Evolutionary conservation across 2,888 invertebrate species (phyloP).

Genomic region (Camponotus fellah): DNA sequence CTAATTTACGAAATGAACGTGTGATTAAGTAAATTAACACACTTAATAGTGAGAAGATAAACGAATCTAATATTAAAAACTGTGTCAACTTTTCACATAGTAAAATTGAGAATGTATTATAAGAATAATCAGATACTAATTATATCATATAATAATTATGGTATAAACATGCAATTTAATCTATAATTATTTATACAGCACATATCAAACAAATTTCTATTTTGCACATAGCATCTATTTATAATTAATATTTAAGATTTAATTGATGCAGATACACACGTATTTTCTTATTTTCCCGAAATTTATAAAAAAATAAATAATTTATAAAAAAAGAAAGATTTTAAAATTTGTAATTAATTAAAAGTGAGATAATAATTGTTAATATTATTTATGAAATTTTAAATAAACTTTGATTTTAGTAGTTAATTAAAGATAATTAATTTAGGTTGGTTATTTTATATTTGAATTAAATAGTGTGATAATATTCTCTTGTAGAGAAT

Average conservation of each 20-base stretch:
- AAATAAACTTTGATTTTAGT: background rate
- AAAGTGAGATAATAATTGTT: background rate
- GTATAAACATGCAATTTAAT: background rate
- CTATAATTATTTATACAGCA: background rate
- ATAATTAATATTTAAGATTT: background rate
- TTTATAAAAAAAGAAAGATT: background rate
- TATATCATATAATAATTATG: no score
- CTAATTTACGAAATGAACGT: background rate
- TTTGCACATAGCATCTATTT: background rate
- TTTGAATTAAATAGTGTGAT: background rate
- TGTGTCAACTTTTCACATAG: constrained; percentile 12
- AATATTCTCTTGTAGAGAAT: background rate
- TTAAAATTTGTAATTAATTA: background rate
- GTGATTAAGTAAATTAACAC: constrained; percentile 20
- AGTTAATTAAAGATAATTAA: background rate
- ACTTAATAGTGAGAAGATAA: constrained; percentile 9
- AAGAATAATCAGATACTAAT: background rate
- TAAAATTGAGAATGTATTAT: background rate
- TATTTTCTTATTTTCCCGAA: background rate
- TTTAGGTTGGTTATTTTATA: background rate
- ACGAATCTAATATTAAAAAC: background rate
- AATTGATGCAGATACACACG: no score
- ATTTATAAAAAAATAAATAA: background rate
- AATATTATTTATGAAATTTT: background rate
- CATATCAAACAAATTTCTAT: background rate